A percentile compares a stretch with the other conserved stretches of the same genome.
These are phyloP conservation scores for Troides helena DNA, from an alignment of 2,888 invertebrate species.

Conservation along the genomic window DNA sequence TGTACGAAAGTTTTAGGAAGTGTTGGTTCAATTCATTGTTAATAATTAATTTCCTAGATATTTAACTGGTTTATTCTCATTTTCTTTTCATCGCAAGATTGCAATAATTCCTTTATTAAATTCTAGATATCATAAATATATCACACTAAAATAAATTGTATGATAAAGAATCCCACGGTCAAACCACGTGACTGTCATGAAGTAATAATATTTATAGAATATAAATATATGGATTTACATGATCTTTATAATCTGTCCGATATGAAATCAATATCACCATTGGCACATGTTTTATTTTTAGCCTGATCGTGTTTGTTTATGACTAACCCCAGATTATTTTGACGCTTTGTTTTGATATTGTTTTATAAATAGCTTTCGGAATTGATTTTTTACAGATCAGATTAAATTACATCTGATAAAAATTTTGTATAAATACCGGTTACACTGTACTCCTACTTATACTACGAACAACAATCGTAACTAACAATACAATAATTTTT, in stretches of 20 bases:
- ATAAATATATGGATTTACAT: background rate
- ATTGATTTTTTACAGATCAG: conserved; percentile 7
- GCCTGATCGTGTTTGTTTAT: conserved; percentile 8
- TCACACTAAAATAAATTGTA: background rate
- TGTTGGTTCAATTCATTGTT: too few species aligned
- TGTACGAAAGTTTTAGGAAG: too few species aligned
- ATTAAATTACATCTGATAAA: conserved; percentile 21
- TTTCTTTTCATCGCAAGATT: too few species aligned
- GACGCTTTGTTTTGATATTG: conserved; percentile 1
- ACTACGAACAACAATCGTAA: background rate
- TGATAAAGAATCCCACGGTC: background rate
- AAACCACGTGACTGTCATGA: background rate
- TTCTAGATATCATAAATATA: too few species aligned
- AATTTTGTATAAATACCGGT: conserved; percentile 18
- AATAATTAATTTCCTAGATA: too few species aligned
- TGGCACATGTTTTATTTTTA: conserved; percentile 23
- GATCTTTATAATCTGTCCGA: conserved; percentile 1
- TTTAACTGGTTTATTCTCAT: too few species aligned
- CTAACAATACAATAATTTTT: background rate
- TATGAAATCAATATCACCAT: conserved; percentile 6
- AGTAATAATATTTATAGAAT: background rate
- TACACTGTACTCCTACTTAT: background rate
- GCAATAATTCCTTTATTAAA: too few species aligned
- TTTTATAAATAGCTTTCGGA: conserved; percentile 3
- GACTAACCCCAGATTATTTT: background rate